Evolutionary conservation across 2,888 invertebrate species (phyloP).

Genomic region (Ormyrus nitidulus): DNA sequence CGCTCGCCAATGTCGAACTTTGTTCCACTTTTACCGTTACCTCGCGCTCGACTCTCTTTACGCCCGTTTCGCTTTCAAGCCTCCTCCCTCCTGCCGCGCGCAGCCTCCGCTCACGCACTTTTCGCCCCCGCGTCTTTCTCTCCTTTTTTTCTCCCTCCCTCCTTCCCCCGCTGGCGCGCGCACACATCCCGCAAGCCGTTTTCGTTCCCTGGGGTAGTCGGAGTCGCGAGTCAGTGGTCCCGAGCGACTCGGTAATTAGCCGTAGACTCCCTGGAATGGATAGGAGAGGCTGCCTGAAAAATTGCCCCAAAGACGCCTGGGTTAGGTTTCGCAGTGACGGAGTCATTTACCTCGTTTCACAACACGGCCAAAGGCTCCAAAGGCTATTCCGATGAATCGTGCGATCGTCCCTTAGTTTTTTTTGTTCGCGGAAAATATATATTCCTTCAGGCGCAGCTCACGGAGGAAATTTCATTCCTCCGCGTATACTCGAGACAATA

Average conservation of each 20-base stretch:
- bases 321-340: neutral
- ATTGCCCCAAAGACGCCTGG: constrained; percentile 32
- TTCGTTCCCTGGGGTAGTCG: constrained; percentile 55
- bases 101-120: neutral
- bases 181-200: constrained; percentile 20
- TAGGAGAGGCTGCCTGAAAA: constrained; percentile 28
- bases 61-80: constrained; percentile 44
- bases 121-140: neutral
- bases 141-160: neutral
- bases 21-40: constrained; percentile 38
- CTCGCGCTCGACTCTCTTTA: constrained; percentile 40
- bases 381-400: no score
- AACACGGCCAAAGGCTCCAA: no score
- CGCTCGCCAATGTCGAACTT: constrained; percentile 34
- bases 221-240: constrained; percentile 50
- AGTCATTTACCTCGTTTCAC: neutral
- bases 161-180: neutral
- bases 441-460: neutral
- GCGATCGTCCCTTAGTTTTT: no score
- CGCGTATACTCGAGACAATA: neutral
- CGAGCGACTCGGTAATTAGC: constrained; percentile 62
- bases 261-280: constrained; percentile 53
- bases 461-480: neutral
- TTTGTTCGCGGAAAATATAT: neutral
- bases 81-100: constrained; percentile 36